Evolutionary conservation across 2,113 vertebrate genomes (phyloP), one percentile per base, ranked within the genome.

Genomic region (Corythoichthys intestinalis): DNA sequence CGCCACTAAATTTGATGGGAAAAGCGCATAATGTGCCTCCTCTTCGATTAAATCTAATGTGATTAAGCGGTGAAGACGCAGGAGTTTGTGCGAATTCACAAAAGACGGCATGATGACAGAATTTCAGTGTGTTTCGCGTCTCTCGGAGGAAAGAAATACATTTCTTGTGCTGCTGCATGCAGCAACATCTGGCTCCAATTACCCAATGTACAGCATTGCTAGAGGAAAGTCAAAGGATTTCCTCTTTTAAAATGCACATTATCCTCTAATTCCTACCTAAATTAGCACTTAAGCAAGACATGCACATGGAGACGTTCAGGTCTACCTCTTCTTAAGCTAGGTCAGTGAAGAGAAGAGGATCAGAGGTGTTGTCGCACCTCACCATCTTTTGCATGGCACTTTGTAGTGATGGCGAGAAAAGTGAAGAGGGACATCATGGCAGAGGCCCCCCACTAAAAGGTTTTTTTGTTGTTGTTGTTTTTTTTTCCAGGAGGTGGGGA

Each of bases 131-230:
- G 79, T 90, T 88, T 89, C 88, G 67, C 57, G 62, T 71, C 70
- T 81, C 75, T 12, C 70, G 61, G 63, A 72, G 60, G 47, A 67
- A 44, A 70, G 50, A 60, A 58, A 53, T 73, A 67, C 76, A 67
- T 69, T 82, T 85, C 77, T 71, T 79, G 84, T 77, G 80, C 82
- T 82, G 80, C 76, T 79, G 83, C 82, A 85, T 77, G 80, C 81
- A 82, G 86, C 77, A 84, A 92, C 91, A 93, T 91, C 90, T 93
- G 91, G 82, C 80, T 87, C 85, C 77, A 85, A 88, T 92, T 90
- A 89, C 77, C 77, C 81, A 70, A 83, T 84, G 83, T 82, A 82
- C 75, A 76, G 84, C 63, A 88, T 90, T 90, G 88, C 81, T 87
- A 87, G 84, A 87, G 88, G 91, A 88, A 93, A 89, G 85, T 82